Evolutionary conservation across 1,140 invertebrate species (phyloP).

Genomic region (Drepana arcuata): DNA sequence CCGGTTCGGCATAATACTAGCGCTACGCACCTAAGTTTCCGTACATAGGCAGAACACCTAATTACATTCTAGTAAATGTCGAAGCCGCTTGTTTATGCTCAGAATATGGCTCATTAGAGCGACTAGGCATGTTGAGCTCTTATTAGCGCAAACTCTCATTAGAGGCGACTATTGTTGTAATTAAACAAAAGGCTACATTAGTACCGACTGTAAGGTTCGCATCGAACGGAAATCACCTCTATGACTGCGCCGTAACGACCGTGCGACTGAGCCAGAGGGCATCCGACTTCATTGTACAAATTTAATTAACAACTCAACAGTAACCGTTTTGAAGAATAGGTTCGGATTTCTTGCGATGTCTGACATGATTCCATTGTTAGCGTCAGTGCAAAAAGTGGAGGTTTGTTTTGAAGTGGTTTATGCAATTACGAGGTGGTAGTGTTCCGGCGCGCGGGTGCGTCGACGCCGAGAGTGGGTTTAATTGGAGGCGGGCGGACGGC

Average conservation of each 20-base stretch:
- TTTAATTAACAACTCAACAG: conserved; percentile 69
- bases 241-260: conserved; percentile 22
- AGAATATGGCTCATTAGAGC: conserved; percentile 67
- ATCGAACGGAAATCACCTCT: conserved; percentile 34
- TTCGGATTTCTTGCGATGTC: conserved; percentile 50
- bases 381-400: conserved; percentile 42
- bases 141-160: conserved; percentile 70
- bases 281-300: conserved; percentile 48
- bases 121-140: conserved; percentile 67
- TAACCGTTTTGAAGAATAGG: conserved; percentile 37
- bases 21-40: conserved; percentile 25
- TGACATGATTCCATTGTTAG: conserved; percentile 65
- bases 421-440: conserved; percentile 52
- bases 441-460: conserved; percentile 32
- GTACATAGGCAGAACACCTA: conserved; percentile 59
- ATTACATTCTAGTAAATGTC: conserved; percentile 68
- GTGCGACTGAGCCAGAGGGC: too few species aligned
- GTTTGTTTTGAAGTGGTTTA: conserved; percentile 63
- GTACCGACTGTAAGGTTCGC: conserved; percentile 26
- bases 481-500: conserved; percentile 37
- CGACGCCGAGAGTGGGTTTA: conserved; percentile 44
- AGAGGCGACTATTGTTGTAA: conserved; percentile 70
- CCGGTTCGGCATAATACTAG: too few species aligned
- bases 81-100: conserved; percentile 62
- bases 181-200: conserved; percentile 62